Evolutionary conservation across 2,888 invertebrate genomes (phyloP).

Genomic region (Mactromeris polynyma): DNA sequence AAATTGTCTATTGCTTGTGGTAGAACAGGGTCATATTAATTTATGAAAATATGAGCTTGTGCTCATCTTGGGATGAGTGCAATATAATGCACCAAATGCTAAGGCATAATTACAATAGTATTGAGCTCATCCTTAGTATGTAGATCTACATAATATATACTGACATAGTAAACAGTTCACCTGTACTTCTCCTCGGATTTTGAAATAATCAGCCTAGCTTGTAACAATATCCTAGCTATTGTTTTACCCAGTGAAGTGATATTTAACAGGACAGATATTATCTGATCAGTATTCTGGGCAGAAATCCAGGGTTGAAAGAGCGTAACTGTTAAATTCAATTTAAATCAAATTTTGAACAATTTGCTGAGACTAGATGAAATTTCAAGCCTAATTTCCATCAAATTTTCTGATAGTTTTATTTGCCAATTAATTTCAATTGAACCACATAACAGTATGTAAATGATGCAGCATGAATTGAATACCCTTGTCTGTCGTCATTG

Average conservation of each 20-base stretch:
- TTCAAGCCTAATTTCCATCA: conserved; percentile 47
- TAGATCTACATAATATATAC: no score
- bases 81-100: no score
- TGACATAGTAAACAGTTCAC: no score
- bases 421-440: conserved; percentile 46
- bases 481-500: not conserved
- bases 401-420: conserved; percentile 43
- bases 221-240: not conserved
- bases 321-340: conserved; percentile 46
- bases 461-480: conserved; percentile 9
- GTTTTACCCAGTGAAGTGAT: not conserved
- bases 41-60: no score
- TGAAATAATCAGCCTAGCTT: not conserved
- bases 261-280: not conserved
- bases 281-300: conserved; percentile 12
- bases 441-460: conserved; percentile 47
- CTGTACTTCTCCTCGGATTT: not conserved
- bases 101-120: no score
- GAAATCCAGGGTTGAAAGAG: not conserved
- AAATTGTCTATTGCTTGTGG: no score
- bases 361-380: conserved; percentile 60
- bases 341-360: conserved; percentile 50
- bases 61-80: no score
- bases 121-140: no score
- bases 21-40: no score